Evolutionary conservation across 1,140 invertebrate species (phyloP).

Genomic region (Microplitis mediator): DNA sequence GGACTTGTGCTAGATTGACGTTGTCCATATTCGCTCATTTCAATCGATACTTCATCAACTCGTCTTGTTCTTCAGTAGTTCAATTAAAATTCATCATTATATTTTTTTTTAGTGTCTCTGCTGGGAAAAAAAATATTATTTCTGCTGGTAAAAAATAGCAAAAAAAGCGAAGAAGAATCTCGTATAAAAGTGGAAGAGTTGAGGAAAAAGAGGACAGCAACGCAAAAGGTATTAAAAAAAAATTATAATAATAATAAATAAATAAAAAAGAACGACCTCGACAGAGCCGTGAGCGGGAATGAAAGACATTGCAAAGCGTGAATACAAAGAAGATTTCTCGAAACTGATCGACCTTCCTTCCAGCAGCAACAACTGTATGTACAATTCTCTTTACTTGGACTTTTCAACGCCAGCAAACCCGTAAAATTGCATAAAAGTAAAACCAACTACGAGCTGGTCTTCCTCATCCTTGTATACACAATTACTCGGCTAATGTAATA

Average conservation of each 20-base stretch:
- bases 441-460: background rate
- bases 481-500: background rate
- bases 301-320: background rate
- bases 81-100: background rate
- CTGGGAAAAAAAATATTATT: background rate
- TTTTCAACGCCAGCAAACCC: background rate
- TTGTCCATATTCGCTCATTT: background rate
- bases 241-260: background rate
- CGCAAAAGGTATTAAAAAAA: background rate
- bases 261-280: slow-evolving; percentile 7
- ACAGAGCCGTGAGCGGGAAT: background rate
- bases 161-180: background rate
- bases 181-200: background rate
- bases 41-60: slow-evolving; percentile 14
- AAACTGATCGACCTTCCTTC: slow-evolving; percentile 15
- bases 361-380: too few species aligned
- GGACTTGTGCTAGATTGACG: background rate
- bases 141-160: background rate
- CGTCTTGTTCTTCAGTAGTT: background rate
- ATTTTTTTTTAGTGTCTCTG: background rate
- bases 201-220: background rate
- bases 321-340: slow-evolving; percentile 18
- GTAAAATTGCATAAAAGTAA: slow-evolving; percentile 1
- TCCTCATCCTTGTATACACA: background rate
- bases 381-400: background rate